phyloP scores from a whole-genome alignment of 1,140 invertebrate species.

The Brachionus manjavacas region DNA sequence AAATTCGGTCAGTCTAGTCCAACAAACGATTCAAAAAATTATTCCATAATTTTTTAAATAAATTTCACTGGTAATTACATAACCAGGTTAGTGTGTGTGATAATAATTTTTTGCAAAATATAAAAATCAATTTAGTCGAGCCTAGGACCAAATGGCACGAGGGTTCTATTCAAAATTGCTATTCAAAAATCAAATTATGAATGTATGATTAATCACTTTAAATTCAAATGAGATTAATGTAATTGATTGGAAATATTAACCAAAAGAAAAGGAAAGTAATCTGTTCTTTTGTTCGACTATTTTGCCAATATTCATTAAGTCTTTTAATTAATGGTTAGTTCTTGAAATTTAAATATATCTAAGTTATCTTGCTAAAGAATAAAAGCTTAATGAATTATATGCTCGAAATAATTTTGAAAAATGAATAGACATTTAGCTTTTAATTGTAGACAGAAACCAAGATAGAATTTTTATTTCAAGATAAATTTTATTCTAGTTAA shows the following conservation, averaged over 20 bases:
- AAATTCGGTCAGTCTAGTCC: neutral
- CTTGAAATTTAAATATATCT: neutral
- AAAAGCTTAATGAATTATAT: neutral
- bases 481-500: neutral
- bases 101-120: too few relatives aligned
- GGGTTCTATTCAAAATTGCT: neutral
- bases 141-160: conserved; percentile 16
- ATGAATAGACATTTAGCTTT: neutral
- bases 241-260: conserved; percentile 26
- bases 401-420: neutral
- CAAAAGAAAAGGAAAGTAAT: conserved; percentile 14
- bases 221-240: neutral
- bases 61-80: neutral
- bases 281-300: neutral
- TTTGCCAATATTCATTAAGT: neutral
- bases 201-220: conserved; percentile 27
- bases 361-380: neutral
- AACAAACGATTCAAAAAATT: neutral
- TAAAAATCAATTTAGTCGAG: neutral
- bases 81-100: neutral
- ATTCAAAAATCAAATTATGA: conserved; percentile 20
- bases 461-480: neutral
- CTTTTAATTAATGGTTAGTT: conserved; percentile 4
- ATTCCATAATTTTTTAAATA: neutral
- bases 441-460: neutral